phyloP scores from a whole-genome alignment of 2,797 vertebrate genomes.

The Bufotes viridis region DNA sequence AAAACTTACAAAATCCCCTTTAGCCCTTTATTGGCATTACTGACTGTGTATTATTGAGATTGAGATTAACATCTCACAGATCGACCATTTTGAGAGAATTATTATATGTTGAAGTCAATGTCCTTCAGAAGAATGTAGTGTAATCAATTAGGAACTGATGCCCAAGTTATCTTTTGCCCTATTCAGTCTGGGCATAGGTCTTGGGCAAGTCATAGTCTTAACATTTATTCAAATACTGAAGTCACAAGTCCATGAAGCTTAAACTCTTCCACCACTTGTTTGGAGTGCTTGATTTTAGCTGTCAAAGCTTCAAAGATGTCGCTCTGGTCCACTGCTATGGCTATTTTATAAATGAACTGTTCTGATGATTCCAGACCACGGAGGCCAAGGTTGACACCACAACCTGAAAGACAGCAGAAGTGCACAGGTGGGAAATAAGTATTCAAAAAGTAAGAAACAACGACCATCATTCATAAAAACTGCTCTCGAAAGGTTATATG shows the following conservation, averaged over 20 bases:
- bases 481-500: no score
- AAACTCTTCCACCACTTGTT: constrained; percentile 79
- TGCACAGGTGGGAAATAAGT: background rate
- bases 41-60: background rate
- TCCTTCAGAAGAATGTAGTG: background rate
- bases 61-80: background rate
- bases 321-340: constrained; percentile 78
- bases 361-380: constrained; percentile 79
- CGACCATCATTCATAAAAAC: no score
- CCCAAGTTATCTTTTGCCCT: background rate
- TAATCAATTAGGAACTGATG: background rate
- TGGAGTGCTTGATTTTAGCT: constrained; percentile 80
- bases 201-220: background rate
- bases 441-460: no score
- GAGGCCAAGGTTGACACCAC: constrained; percentile 82
- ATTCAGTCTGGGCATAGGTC: background rate
- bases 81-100: background rate
- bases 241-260: constrained; percentile 76
- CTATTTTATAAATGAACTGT: constrained; percentile 79
- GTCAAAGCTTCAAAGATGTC: constrained; percentile 79
- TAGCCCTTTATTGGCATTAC: background rate
- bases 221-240: constrained; percentile 75
- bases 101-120: background rate
- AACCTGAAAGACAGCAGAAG: constrained; percentile 70
- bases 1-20: no score